Evolutionary conservation across 2,888 invertebrate species (phyloP), one percentile per base, ranked within the genome.

Genomic region (Polietes domitor): DNA sequence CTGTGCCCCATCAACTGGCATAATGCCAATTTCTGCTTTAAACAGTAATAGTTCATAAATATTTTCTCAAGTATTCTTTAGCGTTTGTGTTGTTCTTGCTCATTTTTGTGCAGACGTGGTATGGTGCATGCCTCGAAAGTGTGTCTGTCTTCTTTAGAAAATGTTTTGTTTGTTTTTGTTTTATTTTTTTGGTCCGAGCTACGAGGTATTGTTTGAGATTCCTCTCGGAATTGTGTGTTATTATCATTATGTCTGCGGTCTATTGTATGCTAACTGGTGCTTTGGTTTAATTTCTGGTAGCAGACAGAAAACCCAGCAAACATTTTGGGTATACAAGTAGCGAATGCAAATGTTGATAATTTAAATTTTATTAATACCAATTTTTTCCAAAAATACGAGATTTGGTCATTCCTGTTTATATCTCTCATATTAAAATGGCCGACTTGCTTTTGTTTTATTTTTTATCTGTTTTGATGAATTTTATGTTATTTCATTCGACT

Each of bases 241-340:
- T 47, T 61, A 74, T 83, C 74, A 70, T 73, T 32, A 74, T 63
- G 70, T 63, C 58, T 58, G 58, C 9, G 58, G 58, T 58, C 83
- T 77, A 63, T 80, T 83, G 83, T 83, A 61, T 74, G 83, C 70
- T 76, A 76, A 70, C 61, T 80, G 80, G 58, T 37, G 47, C 47
- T n/a, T 7, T n/a, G 4, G 15, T 47, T 37, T 47, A 3, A 47
- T 15, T 58, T 1, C 15, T 58, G 26, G 12, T 9, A 58, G 26
- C 15, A 4, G 26, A 26, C 19, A n/a, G 58, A 58, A 12, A 53
- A 21, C 26, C 58, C 58, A 58, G 58, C 26, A 15, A 58, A 58
- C 58, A 15, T n/a, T 47, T 47, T 47, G 47, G n/a, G 47, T n/a
- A n/a, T n/a, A n/a, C n/a, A n/a, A n/a, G n/a, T n/a, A n/a, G n/a